phyloP scores from a whole-genome alignment of 2,113 vertebrate species.

The Labeo rohita region DNA sequence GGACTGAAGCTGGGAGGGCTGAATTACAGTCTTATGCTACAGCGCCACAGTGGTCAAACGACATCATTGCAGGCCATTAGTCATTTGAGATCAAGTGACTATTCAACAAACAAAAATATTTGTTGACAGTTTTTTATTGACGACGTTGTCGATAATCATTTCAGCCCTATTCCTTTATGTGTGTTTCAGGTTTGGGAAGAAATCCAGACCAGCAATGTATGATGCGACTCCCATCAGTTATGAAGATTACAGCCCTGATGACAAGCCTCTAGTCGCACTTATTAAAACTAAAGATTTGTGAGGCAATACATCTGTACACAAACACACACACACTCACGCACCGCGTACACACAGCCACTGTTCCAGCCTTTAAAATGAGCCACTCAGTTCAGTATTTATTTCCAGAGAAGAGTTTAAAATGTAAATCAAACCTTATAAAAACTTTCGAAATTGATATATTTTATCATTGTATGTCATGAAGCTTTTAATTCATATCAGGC shows the following conservation, averaged over 20 bases:
- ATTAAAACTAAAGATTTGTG: slow-evolving; percentile 99
- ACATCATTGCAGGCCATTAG: not conserved
- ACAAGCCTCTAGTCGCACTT: slow-evolving; percentile 97
- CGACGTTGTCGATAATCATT: no score
- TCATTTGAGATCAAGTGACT: not conserved
- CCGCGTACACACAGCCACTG: slow-evolving; percentile 34
- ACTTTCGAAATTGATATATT: slow-evolving; percentile 69
- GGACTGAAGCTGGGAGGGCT: not conserved
- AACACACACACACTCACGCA: slow-evolving; percentile 27
- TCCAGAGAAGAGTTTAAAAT: slow-evolving; percentile 51
- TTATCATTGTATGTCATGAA: slow-evolving; percentile 67
- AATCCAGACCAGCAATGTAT: slow-evolving; percentile 95
- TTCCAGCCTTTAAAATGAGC: slow-evolving; percentile 51
- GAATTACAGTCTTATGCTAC: not conserved
- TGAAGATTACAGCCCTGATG: slow-evolving; percentile 97
- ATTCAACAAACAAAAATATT: not conserved
- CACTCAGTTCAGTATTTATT: slow-evolving; percentile 64
- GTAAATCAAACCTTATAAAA: slow-evolving; percentile 63
- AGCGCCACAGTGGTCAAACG: not conserved
- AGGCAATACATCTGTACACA: slow-evolving; percentile 57
- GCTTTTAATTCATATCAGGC: slow-evolving; percentile 66
- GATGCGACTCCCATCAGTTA: slow-evolving; percentile 95
- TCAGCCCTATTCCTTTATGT: slow-evolving; percentile 42
- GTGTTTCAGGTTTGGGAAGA: slow-evolving; percentile 92
- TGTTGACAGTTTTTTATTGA: no score